Percentiles rank a stretch among this genome's conserved stretches.
These are phyloP conservation scores for Meandrusa payeni DNA, from an alignment of 2,888 invertebrate species.

Conservation along the genomic window DNA sequence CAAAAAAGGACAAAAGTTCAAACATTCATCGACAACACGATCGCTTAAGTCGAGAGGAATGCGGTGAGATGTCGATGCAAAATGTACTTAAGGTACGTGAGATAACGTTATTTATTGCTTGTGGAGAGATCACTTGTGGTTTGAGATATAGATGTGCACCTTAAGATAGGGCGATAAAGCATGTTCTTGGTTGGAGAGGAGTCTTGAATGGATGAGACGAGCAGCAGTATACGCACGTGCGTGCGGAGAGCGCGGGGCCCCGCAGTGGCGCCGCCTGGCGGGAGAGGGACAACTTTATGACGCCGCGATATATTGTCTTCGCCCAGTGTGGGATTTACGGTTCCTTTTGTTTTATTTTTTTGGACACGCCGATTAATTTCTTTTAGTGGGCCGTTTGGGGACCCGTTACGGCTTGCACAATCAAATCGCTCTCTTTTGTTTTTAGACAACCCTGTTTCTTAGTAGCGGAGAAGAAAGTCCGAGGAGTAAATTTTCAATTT, in stretches of 20 bases:
- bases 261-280: conserved; percentile 70
- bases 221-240: conserved; percentile 70
- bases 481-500: too few relatives aligned
- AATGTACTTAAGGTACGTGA: conserved; percentile 61
- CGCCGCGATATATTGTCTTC: conserved; percentile 72
- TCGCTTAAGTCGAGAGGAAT: conserved; percentile 58
- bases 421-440: conserved; percentile 41
- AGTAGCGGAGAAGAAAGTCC: too few relatives aligned
- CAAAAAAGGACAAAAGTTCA: conserved; percentile 75
- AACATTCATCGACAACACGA: conserved; percentile 64
- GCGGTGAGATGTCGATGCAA: conserved; percentile 51
- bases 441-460: conserved; percentile 42
- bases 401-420: conserved; percentile 45
- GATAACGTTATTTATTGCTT: conserved; percentile 66
- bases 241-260: conserved; percentile 47
- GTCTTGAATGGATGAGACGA: conserved; percentile 49
- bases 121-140: conserved; percentile 44
- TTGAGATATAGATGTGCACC: conserved; percentile 40
- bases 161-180: conserved; percentile 50
- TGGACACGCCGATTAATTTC: conserved; percentile 65
- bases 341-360: conserved; percentile 70
- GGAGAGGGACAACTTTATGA: conserved; percentile 74
- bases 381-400: conserved; percentile 56
- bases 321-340: conserved; percentile 70
- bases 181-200: conserved; percentile 41